A percentile compares a stretch with the other conserved stretches of the same genome.
Conservation (phyloP, 2,113 vertebrate species). For the Colinus virginianus region DNA sequence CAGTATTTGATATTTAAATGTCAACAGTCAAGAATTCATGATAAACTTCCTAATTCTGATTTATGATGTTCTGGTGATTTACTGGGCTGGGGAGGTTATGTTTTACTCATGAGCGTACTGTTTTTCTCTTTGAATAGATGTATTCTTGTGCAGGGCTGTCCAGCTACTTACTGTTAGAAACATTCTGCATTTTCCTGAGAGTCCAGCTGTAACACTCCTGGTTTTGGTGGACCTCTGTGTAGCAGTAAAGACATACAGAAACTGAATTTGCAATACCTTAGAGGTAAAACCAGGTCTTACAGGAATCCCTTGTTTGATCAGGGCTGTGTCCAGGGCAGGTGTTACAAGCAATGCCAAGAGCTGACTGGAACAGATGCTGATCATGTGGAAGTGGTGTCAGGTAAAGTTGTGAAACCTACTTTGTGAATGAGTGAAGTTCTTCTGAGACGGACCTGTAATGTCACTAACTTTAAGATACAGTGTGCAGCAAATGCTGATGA, state of each 20-base stretch:
- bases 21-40: not conserved
- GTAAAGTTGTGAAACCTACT: rapidly evolving
- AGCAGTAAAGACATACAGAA: not conserved
- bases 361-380: not conserved
- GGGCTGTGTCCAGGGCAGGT: not conserved
- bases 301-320: not conserved
- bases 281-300: not conserved
- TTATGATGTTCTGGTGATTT: not conserved
- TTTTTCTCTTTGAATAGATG: not conserved
- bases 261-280: not conserved
- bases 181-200: not conserved
- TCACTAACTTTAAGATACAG: not conserved
- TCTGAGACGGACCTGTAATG: rapidly evolving
- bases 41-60: not conserved
- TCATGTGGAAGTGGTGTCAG: not conserved
- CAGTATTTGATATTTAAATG: not conserved
- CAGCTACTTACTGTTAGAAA: not conserved
- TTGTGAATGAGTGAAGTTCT: not conserved
- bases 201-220: not conserved
- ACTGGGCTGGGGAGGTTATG: not conserved
- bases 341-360: not conserved
- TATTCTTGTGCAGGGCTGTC: not conserved
- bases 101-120: not conserved
- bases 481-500: rapidly evolving
- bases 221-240: not conserved